Evolutionary conservation across 2,888 invertebrate genomes (phyloP).

Genomic region (Orgyia antiqua): DNA sequence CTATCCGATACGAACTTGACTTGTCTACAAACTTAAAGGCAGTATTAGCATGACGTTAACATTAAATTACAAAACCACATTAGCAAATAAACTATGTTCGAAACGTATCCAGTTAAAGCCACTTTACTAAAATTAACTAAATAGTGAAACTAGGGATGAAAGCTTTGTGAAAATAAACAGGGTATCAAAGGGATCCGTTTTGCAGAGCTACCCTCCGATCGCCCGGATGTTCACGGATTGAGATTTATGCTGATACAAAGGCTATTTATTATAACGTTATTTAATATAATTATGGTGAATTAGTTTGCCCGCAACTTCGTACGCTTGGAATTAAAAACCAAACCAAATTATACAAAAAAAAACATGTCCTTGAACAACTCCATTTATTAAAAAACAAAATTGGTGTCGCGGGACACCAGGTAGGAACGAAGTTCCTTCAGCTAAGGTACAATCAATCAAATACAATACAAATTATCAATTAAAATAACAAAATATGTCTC

Average conservation of each 20-base stretch:
- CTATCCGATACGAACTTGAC: constrained; percentile 3
- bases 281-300: no score
- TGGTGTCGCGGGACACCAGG: no score
- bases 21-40: background rate
- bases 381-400: no score
- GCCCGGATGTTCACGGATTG: background rate
- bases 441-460: no score
- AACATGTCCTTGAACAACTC: background rate
- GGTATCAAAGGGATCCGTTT: constrained; percentile 6
- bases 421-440: no score
- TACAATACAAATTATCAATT: no score
- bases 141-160: background rate
- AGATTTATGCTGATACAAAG: background rate
- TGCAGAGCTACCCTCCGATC: background rate
- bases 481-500: no score
- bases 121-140: constrained; percentile 1
- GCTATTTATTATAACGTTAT: no score
- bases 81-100: constrained; percentile 1
- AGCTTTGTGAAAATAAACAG: constrained; percentile 4
- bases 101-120: constrained; percentile 7
- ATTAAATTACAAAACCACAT: constrained; percentile 5
- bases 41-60: constrained; percentile 1
- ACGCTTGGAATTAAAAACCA: background rate
- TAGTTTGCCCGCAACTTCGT: no score
- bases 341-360: background rate